Base-by-base conservation (phyloP, 2,797 vertebrate genomes). In the Sebastes alutus region DNA sequence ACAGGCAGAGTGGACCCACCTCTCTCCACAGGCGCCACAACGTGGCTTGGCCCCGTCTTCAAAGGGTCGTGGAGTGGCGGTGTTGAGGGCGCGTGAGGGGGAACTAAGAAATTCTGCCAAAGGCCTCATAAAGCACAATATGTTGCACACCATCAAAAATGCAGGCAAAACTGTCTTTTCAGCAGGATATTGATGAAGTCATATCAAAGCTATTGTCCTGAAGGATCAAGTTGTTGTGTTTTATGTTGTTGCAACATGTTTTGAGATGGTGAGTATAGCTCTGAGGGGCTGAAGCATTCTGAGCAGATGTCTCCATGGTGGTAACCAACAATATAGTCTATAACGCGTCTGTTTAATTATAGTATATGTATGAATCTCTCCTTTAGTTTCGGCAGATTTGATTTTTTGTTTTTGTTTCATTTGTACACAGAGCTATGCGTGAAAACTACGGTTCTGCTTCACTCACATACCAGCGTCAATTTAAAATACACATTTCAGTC, bases 31-130 rank as follows among this genome's bases (percentile, higher is more conserved):
- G 68, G 70, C 14, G 20, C 65, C 80, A 71, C 7, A 20, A 61
- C 73, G 82, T 75, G 46, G 64, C 77, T 88, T 87, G 82, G 85
- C 83, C 62, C 32, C 0, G 18, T 88, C 82, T 81, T 93, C 86
- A 87, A 80, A 88, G 82, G 65, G 14, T 42, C 67, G 9, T 61
- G 42, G 12, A 46, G 63, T 60, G 8, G 68, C 61, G 22, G 22
- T 56, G 18, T 35, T n/a, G 22, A 33, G 20, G 13, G 8, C 63
- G 66, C 61, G 58, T 80, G 69, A 42, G 18, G 58, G 49, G 56
- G 27, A 60, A 81, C 74, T 65, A 25, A 64, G 52, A 77, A 62
- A 72, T 73, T 69, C 38, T 81, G 61, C 56, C 67, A 81, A 49
- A 52, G 30, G 52, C 54, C 27, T 75, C 54, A 58, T 62, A 25